Evolutionary conservation across 1,140 invertebrate genomes (phyloP).

Genomic region (Drosophila varians): DNA sequence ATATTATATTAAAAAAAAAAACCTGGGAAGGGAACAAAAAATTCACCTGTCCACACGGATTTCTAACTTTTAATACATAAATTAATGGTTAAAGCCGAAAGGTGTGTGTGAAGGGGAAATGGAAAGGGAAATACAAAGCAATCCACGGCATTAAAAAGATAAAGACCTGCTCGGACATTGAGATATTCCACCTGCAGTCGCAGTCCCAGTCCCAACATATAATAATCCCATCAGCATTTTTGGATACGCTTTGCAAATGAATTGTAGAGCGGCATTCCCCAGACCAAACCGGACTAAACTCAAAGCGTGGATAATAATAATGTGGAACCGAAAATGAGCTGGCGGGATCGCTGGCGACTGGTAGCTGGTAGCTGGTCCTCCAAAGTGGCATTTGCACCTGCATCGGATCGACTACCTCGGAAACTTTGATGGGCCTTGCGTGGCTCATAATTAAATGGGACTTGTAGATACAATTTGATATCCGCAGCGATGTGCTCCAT

Average conservation of each 20-base stretch:
- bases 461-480: slow-evolving; percentile 77
- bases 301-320: slow-evolving; percentile 79
- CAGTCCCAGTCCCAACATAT: slow-evolving; percentile 59
- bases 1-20: slow-evolving; percentile 37
- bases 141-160: slow-evolving; percentile 73
- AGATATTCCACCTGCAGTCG: slow-evolving; percentile 75
- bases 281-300: slow-evolving; percentile 27
- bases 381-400: slow-evolving; percentile 67
- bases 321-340: slow-evolving; percentile 79
- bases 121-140: slow-evolving; percentile 50
- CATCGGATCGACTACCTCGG: slow-evolving; percentile 28
- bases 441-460: slow-evolving; percentile 80
- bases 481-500: slow-evolving; percentile 63
- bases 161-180: slow-evolving; percentile 57
- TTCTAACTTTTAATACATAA: slow-evolving; percentile 81
- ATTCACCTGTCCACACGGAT: slow-evolving; percentile 80
- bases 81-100: slow-evolving; percentile 69
- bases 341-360: slow-evolving; percentile 49
- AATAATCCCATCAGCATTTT: slow-evolving; percentile 82
- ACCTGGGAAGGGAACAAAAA: slow-evolving; percentile 24
- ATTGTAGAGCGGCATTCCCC: slow-evolving; percentile 62
- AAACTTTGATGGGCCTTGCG: slow-evolving; percentile 69
- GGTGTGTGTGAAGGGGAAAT: slow-evolving; percentile 4
- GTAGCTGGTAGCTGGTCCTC: slow-evolving; percentile 38
- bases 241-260: slow-evolving; percentile 82